Evolutionary conservation across 2,888 invertebrate genomes (phyloP), one percentile per base, ranked within the genome.

Genomic region (Cacoxenus indagator): DNA sequence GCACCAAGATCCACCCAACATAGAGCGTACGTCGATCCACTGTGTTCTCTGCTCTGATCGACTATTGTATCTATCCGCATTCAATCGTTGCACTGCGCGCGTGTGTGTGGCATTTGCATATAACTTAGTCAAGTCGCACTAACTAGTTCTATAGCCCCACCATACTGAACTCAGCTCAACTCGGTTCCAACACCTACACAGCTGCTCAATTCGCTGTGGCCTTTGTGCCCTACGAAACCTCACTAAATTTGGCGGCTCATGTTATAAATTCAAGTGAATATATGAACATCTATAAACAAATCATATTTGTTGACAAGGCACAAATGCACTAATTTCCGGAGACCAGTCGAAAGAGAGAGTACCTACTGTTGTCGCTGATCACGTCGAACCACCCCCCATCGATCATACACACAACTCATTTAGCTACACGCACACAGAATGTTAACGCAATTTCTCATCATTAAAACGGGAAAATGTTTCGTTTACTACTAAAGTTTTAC

Each of bases 141-240:
- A n/a, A n/a, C n/a, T n/a, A 84, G 84, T 84, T 84, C 76, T n/a
- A n/a, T n/a, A n/a, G 84, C 82, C 83, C 80, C 81, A 43, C 19
- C 65, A 43, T 46, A 31, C 26, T 11, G 59, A 37, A 4, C 11
- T 64, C 48, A 14, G 22, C n/a, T 5, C 64, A 17, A 22, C 22
- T 6, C 27, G 24, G 45, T 43, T 59, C 37, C 29, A 31, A 4
- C 31, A 31, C 31, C 31, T 6, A 6, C 5, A 4, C 31, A 31
- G 9, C 37, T 37, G 8, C 37, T 11, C 8, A 11, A 14, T 14
- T 37, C 14, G 37, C 37, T 14, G 8, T 14, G 37, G 8, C 37
- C 1, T 11, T 37, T 37, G 14, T 8, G 9, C 14, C 14, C 9
- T 37, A 2, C 5, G 37, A 37, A 37, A 8, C 9, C 5, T 27